Conservation (phyloP, 2,888 invertebrate genomes). For the Boloria euphrosyne region DNA sequence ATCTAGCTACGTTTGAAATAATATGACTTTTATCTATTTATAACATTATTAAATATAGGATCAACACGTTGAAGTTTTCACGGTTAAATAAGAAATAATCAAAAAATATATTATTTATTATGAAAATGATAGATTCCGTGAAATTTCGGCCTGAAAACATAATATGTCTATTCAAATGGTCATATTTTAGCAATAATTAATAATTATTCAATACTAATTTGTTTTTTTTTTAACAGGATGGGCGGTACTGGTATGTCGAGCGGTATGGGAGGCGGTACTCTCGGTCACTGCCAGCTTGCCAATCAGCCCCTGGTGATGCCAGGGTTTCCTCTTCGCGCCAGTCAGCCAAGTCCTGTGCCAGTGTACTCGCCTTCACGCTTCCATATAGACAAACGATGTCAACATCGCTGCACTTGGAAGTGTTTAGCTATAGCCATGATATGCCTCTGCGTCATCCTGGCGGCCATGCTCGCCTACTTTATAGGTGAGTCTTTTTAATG, state of each 20-base stretch:
- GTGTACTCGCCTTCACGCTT: constrained; percentile 94
- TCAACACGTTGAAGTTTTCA: too few relatives aligned
- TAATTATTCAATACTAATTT: constrained; percentile 32
- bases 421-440: constrained; percentile 97
- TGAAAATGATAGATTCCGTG: too few relatives aligned
- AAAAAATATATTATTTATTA: too few relatives aligned
- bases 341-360: constrained; percentile 89
- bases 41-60: too few relatives aligned
- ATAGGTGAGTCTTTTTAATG: constrained; percentile 87
- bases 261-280: constrained; percentile 85
- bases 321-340: constrained; percentile 92
- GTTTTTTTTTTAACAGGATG: constrained; percentile 62
- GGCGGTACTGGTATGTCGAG: constrained; percentile 80
- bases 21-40: not conserved
- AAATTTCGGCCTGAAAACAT: too few relatives aligned
- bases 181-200: not conserved
- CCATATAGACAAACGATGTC: constrained; percentile 96
- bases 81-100: too few relatives aligned
- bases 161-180: not conserved
- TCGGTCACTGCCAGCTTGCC: constrained; percentile 86
- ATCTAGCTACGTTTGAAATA: not conserved
- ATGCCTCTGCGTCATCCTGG: constrained; percentile 93
- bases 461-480: constrained; percentile 97
- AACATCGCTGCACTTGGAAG: constrained; percentile 97
- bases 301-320: constrained; percentile 92